Evolutionary conservation across 92 coral and sea anemone genomes (phyloP), one percentile per base, ranked within the genome.

Genomic region (Siderastrea radians): DNA sequence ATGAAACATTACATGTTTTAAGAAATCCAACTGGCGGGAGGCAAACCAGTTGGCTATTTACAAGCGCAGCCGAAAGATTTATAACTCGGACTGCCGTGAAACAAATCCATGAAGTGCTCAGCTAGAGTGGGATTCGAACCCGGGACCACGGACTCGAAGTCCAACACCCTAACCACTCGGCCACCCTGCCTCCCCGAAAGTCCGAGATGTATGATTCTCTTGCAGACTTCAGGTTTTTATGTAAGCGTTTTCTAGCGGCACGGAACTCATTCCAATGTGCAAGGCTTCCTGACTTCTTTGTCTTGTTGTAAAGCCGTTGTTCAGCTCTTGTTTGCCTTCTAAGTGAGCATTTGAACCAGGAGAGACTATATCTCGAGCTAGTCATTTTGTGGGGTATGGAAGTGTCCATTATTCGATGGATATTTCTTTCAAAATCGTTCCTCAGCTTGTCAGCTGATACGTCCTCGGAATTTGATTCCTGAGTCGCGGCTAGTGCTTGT

Each of bases 381-480:
- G 94, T 67, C 88, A 87, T 82, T 52, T 87, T 93, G 66, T 87
- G 92, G 19, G 96, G 92, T 54, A 90, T 93, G 55, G 75, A 70
- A 26, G 86, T 68, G n/a, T 93, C 90, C 94, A 93, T 90, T 17
- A 90, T 90, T 7, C 70, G 82, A 57, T 50, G 87, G 6, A 90
- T 66, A 26, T 73, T 84, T 38, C 48, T 5, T 69, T 90, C 93
- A 58, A 93, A 93, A 9, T 82, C 26, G 64, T 83, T 78, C 96
- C 96, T 87, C 90, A 12, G 90, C 79, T 68, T 74, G 48, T 93
- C 92, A 10, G 91, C 96, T 0, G 94, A 69, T 3, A 16, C 65
- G 68, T 84, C 76, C 4, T 53, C 26, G 48, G 64, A 16, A 11
- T 3, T 46, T 45, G 70, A 58, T 11, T 11, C 57, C 54, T 16